Conservation (phyloP, 2,888 invertebrate species). For the Magallana nippona region DNA sequence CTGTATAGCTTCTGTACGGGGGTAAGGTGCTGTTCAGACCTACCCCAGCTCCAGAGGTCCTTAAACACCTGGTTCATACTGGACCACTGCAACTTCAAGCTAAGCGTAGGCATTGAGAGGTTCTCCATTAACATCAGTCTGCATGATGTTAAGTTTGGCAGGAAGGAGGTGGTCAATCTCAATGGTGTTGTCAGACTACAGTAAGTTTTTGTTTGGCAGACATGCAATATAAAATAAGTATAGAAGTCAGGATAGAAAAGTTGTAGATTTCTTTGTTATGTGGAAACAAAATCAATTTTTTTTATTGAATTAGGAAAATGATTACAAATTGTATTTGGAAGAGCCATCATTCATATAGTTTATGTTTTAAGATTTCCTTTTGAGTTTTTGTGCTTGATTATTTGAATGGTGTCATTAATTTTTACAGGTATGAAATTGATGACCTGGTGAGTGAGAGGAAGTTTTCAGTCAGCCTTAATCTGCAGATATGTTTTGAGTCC, state of each 20-base stretch:
- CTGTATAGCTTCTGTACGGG: slow-evolving; percentile 52
- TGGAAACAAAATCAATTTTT: too few species aligned
- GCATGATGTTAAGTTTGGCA: slow-evolving; percentile 54
- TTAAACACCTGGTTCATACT: slow-evolving; percentile 50
- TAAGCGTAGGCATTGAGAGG: slow-evolving; percentile 54
- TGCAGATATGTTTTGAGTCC: slow-evolving; percentile 51
- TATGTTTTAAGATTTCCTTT: too few species aligned
- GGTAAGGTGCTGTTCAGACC: slow-evolving; percentile 54
- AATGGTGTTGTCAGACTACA: slow-evolving; percentile 54
- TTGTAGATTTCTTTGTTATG: too few species aligned
- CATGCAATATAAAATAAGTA: too few species aligned
- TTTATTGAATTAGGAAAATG: too few species aligned
- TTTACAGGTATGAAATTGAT: slow-evolving; percentile 47
- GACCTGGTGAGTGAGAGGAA: slow-evolving; percentile 45
- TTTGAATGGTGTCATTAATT: not conserved
- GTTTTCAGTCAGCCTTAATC: slow-evolving; percentile 42
- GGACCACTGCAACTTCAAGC: slow-evolving; percentile 49
- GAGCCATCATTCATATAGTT: too few species aligned
- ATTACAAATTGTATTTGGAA: too few species aligned
- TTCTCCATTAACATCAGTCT: slow-evolving; percentile 50
- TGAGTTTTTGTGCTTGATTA: not conserved
- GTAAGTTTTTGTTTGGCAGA: slow-evolving; percentile 49
- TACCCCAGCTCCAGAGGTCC: slow-evolving; percentile 49
- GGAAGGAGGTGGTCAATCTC: slow-evolving; percentile 51
- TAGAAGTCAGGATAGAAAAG: too few species aligned